Conservation (phyloP, 2,797 vertebrate species). For the Pantherophis alleghaniensis region DNA sequence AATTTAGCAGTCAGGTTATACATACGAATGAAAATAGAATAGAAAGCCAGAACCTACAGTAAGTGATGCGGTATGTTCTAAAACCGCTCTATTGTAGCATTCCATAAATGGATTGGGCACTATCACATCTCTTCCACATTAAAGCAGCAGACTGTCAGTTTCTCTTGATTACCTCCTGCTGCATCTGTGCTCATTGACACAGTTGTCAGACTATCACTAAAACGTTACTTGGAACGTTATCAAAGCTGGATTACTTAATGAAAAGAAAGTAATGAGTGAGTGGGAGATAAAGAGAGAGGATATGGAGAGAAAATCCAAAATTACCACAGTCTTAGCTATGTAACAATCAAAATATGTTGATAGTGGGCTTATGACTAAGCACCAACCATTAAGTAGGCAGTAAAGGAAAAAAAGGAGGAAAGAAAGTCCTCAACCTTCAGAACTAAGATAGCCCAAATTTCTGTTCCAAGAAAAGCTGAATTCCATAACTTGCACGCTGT, state of each 20-base stretch:
- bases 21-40: neutral
- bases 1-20: neutral
- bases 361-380: neutral
- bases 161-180: neutral
- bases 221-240: neutral
- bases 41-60: neutral
- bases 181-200: neutral
- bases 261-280: conserved; percentile 10
- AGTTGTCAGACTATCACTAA: neutral
- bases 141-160: neutral
- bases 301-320: neutral
- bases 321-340: neutral
- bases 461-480: neutral
- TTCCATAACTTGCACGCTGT: neutral
- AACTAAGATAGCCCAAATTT: neutral
- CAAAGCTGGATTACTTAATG: conserved; percentile 1
- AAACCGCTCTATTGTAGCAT: neutral
- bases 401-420: neutral
- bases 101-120: neutral
- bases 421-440: neutral
- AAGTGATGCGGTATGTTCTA: neutral
- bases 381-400: neutral
- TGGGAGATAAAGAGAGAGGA: neutral
- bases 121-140: neutral
- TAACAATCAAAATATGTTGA: neutral